Evolutionary conservation across 2,113 vertebrate species (phyloP), one percentile per base, ranked within the genome.

Genomic region (Struthidea cinerea): DNA sequence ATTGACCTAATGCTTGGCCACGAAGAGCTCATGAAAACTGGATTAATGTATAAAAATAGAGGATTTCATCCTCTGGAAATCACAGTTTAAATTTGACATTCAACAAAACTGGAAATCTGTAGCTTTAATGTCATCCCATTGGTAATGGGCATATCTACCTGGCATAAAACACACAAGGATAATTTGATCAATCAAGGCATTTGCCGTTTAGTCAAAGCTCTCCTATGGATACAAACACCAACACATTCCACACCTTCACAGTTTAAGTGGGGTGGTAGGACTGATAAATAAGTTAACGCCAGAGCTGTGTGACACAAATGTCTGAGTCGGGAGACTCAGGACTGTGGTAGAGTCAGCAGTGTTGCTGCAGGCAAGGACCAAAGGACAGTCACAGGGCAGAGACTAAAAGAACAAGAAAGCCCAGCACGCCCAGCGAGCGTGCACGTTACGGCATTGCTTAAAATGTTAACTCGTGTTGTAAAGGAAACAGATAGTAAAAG

Each of bases 351-450:
- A 95, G 75, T 67, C 94, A 90, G 56, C 30, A 63, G 84, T 11
- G 53, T 49, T 95, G 93, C 89, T 96, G 80, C 71, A 87, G 77
- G 77, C 80, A 90, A 95, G 90, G 93, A 67, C 11, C 0, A 77
- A 88, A 94, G 59, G 77, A 87, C 86, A 68, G 79, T 6, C 52
- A 53, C 32, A 86, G 41, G 59, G 84, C 39, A 64, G 70, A 69
- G 44, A 82, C 23, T 20, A 42, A 84, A 73, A 93, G 32, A 93
- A 42, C 8, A 71, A 84, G 55, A 89, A 90, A 86, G 52, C 37
- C 65, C 92, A 93, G 70, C 80, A 89, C 0, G 0, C 39, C 57
- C 74, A 61, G 67, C 3, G 1, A 90, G 56, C 0, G 0, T 5
- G 12, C 35, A 56, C 69, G 41, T 61, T 41, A 76, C 27, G 30